These are phyloP conservation scores for Folsomia candida DNA, from an alignment of 2,888 invertebrate genomes.

Conservation along the genomic window DNA sequence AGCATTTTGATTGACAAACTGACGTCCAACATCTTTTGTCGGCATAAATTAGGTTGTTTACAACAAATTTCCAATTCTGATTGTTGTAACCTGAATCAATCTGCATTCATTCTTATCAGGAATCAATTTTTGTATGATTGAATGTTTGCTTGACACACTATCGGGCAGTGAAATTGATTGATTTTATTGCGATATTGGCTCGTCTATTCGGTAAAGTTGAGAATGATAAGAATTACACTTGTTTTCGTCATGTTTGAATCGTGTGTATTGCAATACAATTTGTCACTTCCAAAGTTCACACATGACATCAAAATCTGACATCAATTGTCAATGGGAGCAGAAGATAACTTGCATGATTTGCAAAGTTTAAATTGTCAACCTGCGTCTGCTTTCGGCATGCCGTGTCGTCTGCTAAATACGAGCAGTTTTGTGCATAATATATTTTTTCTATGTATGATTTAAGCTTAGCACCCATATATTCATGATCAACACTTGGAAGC, in stretches of 20 bases:
- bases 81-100: slow-evolving; percentile 11
- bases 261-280: background rate
- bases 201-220: background rate
- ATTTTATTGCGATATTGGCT: background rate
- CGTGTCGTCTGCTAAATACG: background rate
- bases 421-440: slow-evolving; percentile 11
- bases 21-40: slow-evolving; percentile 39
- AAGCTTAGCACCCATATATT: too few species aligned
- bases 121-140: background rate
- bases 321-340: background rate
- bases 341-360: too few species aligned
- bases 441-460: background rate
- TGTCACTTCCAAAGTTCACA: slow-evolving; percentile 6
- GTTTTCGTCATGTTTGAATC: slow-evolving; percentile 4
- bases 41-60: slow-evolving; percentile 24
- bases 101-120: slow-evolving; percentile 2
- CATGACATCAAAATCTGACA: background rate
- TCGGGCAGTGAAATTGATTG: background rate
- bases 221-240: slow-evolving; percentile 1
- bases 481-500: too few species aligned
- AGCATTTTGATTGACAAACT: slow-evolving; percentile 15
- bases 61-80: background rate
- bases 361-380: background rate
- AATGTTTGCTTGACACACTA: background rate
- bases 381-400: background rate